phyloP scores from a whole-genome alignment of 1,140 invertebrate species.

The Phymorhynchus buccinoides region DNA sequence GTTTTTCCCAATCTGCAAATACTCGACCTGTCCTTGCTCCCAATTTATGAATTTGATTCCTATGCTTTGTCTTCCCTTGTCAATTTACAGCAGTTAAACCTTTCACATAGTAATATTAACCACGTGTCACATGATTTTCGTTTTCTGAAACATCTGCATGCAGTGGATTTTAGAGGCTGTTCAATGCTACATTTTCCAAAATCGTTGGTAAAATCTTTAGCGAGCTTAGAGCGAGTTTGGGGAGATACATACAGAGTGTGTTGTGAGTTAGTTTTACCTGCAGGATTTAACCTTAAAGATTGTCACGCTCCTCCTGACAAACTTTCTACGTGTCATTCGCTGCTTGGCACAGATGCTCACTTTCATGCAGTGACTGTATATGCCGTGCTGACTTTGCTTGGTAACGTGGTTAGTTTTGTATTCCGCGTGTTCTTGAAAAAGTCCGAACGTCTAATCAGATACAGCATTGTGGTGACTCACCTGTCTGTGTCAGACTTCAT shows the following conservation, averaged over 20 bases:
- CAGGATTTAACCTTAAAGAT: constrained; percentile 28
- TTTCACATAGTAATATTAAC: constrained; percentile 13
- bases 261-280: constrained; percentile 37
- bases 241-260: constrained; percentile 49
- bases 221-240: neutral
- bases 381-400: constrained; percentile 39
- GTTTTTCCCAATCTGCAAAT: neutral
- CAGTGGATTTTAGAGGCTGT: constrained; percentile 30
- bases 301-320: constrained; percentile 44
- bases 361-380: constrained; percentile 45
- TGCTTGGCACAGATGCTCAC: constrained; percentile 45
- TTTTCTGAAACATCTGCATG: constrained; percentile 40
- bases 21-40: neutral
- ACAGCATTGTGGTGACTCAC: constrained; percentile 51
- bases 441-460: neutral
- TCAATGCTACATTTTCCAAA: neutral
- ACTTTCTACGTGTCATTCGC: constrained; percentile 51
- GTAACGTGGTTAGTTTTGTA: constrained; percentile 51
- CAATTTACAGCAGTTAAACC: constrained; percentile 17
- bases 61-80: neutral
- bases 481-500: constrained; percentile 58
- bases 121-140: constrained; percentile 16
- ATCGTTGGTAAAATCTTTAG: neutral
- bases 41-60: neutral
- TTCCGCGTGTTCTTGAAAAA: constrained; percentile 37